Percentiles rank a stretch among this genome's conserved stretches.
These are phyloP conservation scores for Brachionus asplanchnoidis DNA, from an alignment of 1,140 invertebrate genomes.

Conservation along the genomic window DNA sequence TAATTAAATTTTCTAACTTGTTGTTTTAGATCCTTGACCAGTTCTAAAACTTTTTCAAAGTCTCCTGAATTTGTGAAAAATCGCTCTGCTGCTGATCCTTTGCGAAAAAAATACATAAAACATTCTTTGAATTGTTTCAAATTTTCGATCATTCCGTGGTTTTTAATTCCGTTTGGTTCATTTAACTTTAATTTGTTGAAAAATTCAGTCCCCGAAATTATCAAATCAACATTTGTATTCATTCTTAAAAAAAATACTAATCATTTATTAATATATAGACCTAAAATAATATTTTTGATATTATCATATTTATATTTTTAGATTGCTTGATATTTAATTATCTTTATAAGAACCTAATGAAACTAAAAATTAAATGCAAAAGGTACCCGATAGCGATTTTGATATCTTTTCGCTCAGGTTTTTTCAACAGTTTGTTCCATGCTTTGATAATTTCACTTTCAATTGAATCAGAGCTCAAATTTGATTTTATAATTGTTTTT, in stretches of 20 bases:
- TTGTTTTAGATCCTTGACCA: constrained; percentile 48
- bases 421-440: background rate
- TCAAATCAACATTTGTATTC: constrained; percentile 59
- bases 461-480: background rate
- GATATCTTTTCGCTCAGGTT: background rate
- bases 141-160: constrained; percentile 50
- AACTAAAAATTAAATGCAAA: background rate
- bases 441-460: constrained; percentile 19
- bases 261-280: too few species aligned
- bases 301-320: background rate
- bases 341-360: too few species aligned
- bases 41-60: constrained; percentile 51
- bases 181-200: constrained; percentile 48
- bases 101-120: constrained; percentile 56
- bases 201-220: constrained; percentile 53
- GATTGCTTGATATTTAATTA: too few species aligned
- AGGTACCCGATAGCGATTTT: constrained; percentile 29
- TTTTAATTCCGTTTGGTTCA: constrained; percentile 46
- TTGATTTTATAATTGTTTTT: background rate
- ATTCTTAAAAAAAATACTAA: constrained; percentile 50
- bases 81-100: constrained; percentile 58
- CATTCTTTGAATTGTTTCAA: constrained; percentile 54
- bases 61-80: constrained; percentile 46
- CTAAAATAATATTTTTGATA: background rate
- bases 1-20: constrained; percentile 45